Conservation (phyloP, 1,140 invertebrate genomes). For the Bemisia tabaci region DNA sequence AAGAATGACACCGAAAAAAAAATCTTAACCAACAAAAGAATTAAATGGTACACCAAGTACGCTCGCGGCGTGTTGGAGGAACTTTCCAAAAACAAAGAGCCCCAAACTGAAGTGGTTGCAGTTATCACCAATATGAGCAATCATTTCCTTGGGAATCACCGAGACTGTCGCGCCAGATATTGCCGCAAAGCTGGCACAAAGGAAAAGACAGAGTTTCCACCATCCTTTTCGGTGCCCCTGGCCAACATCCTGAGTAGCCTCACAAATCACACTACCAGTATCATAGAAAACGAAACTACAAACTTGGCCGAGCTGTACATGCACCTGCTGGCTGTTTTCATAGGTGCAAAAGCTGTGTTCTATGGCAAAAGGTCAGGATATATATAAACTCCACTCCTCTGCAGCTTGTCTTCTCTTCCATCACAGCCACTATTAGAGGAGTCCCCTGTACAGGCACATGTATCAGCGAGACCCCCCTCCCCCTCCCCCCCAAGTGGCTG, state of each 20-base stretch:
- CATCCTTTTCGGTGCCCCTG: neutral
- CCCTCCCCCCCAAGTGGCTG: no score
- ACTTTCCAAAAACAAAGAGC: neutral
- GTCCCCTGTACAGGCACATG: no score
- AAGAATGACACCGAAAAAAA: neutral
- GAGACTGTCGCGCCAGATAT: neutral
- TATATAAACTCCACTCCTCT: no score
- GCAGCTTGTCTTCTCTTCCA: no score
- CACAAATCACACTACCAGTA: neutral
- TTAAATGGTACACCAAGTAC: neutral
- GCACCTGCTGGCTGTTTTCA: neutral
- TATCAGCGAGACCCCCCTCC: no score
- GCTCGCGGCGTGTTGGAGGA: neutral
- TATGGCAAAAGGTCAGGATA: neutral
- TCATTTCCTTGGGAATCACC: neutral
- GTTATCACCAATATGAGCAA: neutral
- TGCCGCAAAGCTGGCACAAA: neutral
- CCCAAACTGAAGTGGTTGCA: neutral
- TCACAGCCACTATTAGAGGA: no score
- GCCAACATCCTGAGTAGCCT: neutral
- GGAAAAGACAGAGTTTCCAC: neutral
- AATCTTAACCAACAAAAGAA: neutral
- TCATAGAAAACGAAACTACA: neutral
- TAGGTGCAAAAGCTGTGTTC: neutral
- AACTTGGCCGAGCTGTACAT: neutral